Evolutionary conservation across 2,113 vertebrate species (phyloP).

Genomic region (Lagopus muta): DNA sequence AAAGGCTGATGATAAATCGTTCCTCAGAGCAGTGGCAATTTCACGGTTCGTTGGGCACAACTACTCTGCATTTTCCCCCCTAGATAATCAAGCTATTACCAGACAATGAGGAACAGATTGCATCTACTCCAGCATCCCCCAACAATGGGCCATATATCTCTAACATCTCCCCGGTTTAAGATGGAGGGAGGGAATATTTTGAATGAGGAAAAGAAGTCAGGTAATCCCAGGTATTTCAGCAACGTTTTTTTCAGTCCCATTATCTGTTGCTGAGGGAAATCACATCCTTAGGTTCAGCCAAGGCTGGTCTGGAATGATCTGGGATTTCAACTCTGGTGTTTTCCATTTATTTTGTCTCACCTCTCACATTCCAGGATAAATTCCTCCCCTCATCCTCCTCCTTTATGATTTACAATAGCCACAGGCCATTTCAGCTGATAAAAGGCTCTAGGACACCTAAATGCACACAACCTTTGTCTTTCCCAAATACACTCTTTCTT

Average conservation of each 20-base stretch:
- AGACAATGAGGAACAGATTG: slow-evolving; percentile 66
- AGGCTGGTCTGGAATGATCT: not conserved
- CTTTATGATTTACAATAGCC: slow-evolving; percentile 38
- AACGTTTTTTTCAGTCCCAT: not conserved
- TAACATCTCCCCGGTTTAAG: not conserved
- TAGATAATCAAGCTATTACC: slow-evolving; percentile 66
- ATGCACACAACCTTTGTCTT: not conserved
- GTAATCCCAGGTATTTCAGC: slow-evolving; percentile 5
- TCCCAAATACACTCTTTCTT: not conserved
- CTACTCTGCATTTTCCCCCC: slow-evolving; percentile 42
- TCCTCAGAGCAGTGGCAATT: slow-evolving; percentile 58
- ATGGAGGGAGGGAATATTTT: not conserved
- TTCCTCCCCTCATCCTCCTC: slow-evolving; percentile 38
- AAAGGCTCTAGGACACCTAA: not conserved
- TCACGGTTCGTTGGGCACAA: slow-evolving; percentile 55
- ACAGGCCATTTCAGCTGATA: slow-evolving; percentile 18
- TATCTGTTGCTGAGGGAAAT: not conserved
- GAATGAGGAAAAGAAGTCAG: not conserved
- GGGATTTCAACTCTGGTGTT: slow-evolving; percentile 6
- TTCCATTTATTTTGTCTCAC: slow-evolving; percentile 54
- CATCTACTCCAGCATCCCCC: not conserved
- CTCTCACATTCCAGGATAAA: slow-evolving; percentile 55
- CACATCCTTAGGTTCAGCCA: not conserved
- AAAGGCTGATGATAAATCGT: slow-evolving; percentile 40
- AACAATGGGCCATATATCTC: not conserved